These are phyloP conservation scores for Agriopis leucophaearia DNA, from an alignment of 2,888 invertebrate genomes.

Conservation along the genomic window DNA sequence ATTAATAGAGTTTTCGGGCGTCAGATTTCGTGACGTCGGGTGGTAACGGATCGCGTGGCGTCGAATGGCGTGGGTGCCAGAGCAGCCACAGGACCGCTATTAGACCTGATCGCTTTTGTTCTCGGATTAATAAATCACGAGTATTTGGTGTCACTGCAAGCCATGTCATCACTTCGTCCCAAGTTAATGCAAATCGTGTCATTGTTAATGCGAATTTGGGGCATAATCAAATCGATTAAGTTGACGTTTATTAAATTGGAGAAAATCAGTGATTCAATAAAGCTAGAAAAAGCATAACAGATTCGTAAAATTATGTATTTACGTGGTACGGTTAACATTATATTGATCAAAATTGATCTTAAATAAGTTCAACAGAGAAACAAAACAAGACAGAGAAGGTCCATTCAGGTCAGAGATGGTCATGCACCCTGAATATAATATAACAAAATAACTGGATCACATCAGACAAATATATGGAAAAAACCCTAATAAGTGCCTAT, in stretches of 20 bases:
- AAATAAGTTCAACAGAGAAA: too few relatives aligned
- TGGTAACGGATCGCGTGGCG: background rate
- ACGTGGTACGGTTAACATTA: too few relatives aligned
- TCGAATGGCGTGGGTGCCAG: background rate
- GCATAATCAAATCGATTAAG: background rate
- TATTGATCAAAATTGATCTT: too few relatives aligned
- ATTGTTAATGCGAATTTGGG: background rate
- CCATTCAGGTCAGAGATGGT: too few relatives aligned
- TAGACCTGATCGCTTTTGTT: conserved; percentile 32
- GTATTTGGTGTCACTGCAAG: conserved; percentile 1
- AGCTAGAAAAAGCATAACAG: too few relatives aligned
- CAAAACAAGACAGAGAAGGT: too few relatives aligned
- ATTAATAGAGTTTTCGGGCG: conserved; percentile 10
- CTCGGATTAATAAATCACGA: conserved; percentile 32
- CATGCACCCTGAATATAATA: too few relatives aligned
- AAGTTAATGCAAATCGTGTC: background rate
- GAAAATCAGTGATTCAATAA: background rate
- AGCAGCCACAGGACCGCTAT: conserved; percentile 6
- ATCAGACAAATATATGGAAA: too few relatives aligned
- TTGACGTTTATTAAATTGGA: background rate
- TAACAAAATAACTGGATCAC: too few relatives aligned
- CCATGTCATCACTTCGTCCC: background rate
- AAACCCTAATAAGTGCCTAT: too few relatives aligned
- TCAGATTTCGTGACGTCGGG: background rate
- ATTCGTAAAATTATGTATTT: too few relatives aligned